phyloP scores from a whole-genome alignment of 2,888 invertebrate species.

The Erynnis tages region DNA sequence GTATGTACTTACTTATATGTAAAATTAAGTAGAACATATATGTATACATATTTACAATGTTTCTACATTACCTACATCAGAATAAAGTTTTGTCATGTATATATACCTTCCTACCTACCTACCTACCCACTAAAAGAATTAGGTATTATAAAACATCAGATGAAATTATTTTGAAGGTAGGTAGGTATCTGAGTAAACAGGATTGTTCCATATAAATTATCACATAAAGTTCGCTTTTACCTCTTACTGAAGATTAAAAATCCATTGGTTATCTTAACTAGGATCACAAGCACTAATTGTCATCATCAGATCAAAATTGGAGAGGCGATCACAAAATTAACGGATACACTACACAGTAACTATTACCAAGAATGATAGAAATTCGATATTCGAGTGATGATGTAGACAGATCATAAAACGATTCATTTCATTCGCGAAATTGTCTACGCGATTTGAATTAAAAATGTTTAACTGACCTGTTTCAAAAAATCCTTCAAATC shows the following conservation, averaged over 20 bases:
- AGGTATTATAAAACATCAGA: too few species aligned
- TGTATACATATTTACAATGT: too few species aligned
- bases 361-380: too few species aligned
- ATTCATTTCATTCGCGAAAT: constrained; percentile 15
- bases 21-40: too few species aligned
- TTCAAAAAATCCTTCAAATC: constrained; percentile 21
- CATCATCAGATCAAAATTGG: constrained; percentile 38
- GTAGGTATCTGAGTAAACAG: too few species aligned
- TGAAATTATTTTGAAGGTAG: too few species aligned
- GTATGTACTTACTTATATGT: too few species aligned
- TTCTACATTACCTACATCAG: too few species aligned
- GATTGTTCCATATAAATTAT: too few species aligned
- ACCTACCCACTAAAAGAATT: too few species aligned
- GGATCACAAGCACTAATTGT: constrained; percentile 24
- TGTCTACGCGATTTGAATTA: constrained; percentile 27
- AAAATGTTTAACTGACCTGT: constrained; percentile 36
- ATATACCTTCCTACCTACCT: background rate
- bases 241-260: background rate
- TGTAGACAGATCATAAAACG: constrained; percentile 11
- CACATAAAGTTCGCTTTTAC: too few species aligned
- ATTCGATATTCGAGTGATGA: constrained; percentile 16
- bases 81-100: too few species aligned
- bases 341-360: constrained; percentile 40
- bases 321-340: constrained; percentile 43
- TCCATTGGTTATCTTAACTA: constrained; percentile 25